phyloP scores from a whole-genome alignment of 1,140 invertebrate genomes.

The Acyrthosiphon pisum region DNA sequence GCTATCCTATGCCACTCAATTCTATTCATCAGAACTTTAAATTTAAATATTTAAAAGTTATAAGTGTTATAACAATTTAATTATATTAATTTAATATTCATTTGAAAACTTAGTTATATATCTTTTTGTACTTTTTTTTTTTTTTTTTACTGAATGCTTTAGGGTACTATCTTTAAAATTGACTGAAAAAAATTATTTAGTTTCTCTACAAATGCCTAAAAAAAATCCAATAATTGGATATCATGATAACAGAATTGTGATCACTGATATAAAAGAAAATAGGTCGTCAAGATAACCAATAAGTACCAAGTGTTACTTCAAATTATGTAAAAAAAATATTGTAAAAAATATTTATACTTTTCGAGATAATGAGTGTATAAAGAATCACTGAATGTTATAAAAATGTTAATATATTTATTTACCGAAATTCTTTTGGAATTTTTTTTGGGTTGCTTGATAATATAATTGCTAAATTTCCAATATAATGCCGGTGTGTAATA shows the following conservation, averaged over 20 bases:
- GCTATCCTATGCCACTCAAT: neutral
- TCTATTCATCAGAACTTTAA: neutral
- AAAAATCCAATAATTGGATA: neutral
- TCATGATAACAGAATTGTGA: neutral
- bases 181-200: too few species aligned
- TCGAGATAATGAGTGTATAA: neutral
- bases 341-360: neutral
- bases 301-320: neutral
- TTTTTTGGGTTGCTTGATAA: constrained; percentile 61
- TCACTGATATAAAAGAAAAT: neutral
- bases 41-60: too few species aligned
- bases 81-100: too few species aligned
- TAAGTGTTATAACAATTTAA: too few species aligned
- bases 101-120: too few species aligned
- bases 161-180: too few species aligned
- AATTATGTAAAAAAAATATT: neutral
- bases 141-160: too few species aligned
- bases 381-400: neutral
- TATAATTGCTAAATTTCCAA: constrained; percentile 69
- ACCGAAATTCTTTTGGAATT: constrained; percentile 62
- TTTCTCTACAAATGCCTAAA: too few species aligned
- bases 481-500: constrained; percentile 72
- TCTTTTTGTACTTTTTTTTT: too few species aligned
- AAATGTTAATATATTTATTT: neutral
- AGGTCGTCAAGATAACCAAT: neutral